Evolutionary conservation across 2,888 invertebrate genomes (phyloP).

Genomic region (Eulithis testata): DNA sequence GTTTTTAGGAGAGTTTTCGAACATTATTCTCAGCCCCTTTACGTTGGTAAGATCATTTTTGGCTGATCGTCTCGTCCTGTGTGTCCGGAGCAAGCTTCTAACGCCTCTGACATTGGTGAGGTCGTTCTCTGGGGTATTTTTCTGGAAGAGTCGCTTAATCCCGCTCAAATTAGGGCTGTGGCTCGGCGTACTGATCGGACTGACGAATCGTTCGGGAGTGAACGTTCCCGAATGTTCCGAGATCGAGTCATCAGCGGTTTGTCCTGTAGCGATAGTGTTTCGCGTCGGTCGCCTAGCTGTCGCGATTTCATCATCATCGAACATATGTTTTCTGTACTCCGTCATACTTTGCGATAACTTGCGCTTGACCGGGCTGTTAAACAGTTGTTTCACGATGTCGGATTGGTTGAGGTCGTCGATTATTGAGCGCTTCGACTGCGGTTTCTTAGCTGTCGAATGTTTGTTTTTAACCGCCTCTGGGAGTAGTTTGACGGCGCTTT

Average conservation of each 20-base stretch:
- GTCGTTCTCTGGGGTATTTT: slow-evolving; percentile 59
- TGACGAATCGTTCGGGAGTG: slow-evolving; percentile 68
- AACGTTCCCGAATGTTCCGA: slow-evolving; percentile 50
- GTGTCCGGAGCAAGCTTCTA: slow-evolving; percentile 53
- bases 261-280: slow-evolving; percentile 51
- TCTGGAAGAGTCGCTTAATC: slow-evolving; percentile 58
- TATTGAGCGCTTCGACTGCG: slow-evolving; percentile 74
- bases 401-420: slow-evolving; percentile 75
- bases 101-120: slow-evolving; percentile 59
- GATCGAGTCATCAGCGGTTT: slow-evolving; percentile 51
- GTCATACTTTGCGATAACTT: slow-evolving; percentile 80
- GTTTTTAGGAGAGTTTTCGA: slow-evolving; percentile 58
- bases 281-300: slow-evolving; percentile 46
- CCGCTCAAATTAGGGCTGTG: slow-evolving; percentile 58
- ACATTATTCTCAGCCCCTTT: slow-evolving; percentile 67
- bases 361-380: slow-evolving; percentile 78
- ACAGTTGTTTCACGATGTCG: slow-evolving; percentile 73
- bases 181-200: slow-evolving; percentile 62
- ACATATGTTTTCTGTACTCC: slow-evolving; percentile 63
- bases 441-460: slow-evolving; percentile 78
- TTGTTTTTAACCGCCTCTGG: slow-evolving; percentile 75
- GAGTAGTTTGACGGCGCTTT: slow-evolving; percentile 61
- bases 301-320: slow-evolving; percentile 55
- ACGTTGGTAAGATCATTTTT: slow-evolving; percentile 71
- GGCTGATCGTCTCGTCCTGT: slow-evolving; percentile 57